Base-by-base conservation (phyloP, 2,888 invertebrate genomes). In the Ischnura elegans region DNA sequence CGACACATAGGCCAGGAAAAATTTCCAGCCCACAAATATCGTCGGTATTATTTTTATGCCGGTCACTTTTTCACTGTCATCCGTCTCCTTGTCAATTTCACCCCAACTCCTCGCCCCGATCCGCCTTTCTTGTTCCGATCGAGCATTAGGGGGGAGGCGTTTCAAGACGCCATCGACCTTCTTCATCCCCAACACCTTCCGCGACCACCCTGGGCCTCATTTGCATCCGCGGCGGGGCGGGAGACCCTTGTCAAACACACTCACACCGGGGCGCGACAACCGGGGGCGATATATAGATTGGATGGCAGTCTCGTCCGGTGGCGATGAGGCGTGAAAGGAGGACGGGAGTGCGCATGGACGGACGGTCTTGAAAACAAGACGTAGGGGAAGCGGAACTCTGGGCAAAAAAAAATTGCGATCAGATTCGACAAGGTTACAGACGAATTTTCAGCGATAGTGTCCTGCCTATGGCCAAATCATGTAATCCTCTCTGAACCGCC, bases 201-300 rank as follows among this genome's bases (percentile, higher is more conserved):
- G 10, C 36, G 29, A 36, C 10, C 76, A 10, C 36, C 36, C 76
- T n/a, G 76, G 36, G 10, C 76, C 76, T 76, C 76, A 76, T 76
- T 76, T 76, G 76, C 76, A 76, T 76, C 61, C 61, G 3, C 61
- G 61, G 6, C 76, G 76, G 76, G 6, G 51, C 13, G 51, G 19
- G 51, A 61, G 36, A 36, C 76, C 36, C 76, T 36, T 16, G 36
- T 36, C 36, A 76, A 10, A 29, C 29, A 3, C 36, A 13, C 61
- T 19, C 51, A 51, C 51, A 6, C 4, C 19, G 2, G 2, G 51
- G 16, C 16, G n/a, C 76, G 76, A n/a, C 76, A 76, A 25, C 76
- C 36, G 76, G 76, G 36, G 76, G 76, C 76, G 76, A 76, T 76
- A 36, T 76, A 36, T 76, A 76, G 76, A 76, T 76, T 76, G 76